Evolutionary conservation across 2,797 vertebrate genomes (phyloP), one percentile per base, ranked within the genome.

Genomic region (Catostomus latipinnis): DNA sequence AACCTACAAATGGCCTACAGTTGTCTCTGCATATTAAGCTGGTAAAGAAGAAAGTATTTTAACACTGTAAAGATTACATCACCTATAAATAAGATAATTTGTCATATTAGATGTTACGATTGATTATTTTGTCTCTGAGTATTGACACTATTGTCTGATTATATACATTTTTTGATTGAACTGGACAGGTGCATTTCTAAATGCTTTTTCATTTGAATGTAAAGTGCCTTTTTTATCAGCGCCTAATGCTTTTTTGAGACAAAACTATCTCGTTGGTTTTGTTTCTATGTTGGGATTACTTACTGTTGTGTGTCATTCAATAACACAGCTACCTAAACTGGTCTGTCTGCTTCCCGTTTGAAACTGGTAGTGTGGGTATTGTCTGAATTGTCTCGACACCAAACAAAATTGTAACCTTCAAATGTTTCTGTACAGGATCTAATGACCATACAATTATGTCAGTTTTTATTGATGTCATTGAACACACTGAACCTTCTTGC

Each of bases 261-360:
- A 6, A 61, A 62, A 62, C 45, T 9, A 43, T 77, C 18, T 77
- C 22, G 12, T 18, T 22, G 57, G 57, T 2, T 22, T 2, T 10
- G 18, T 7, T n/a, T 62, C 67, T 54, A 12, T 1, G 56, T 50
- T 45, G 66, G 16, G n/a, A 12, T 52, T 1, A 1, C 66, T 78
- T 65, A 54, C 34, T 10, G 7, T 34, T 63, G 22, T 62, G 48
- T 34, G 11, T 56, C 58, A 46, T 71, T 78, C 60, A 78, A 14
- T 78, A 68, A 56, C 60, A 79, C 69, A 12, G 10, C 10, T 57
- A 65, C 52, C 60, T 79, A 58, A 63, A 71, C 14, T 70, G 54
- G 66, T 62, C 65, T n/a, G 48, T 63, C 16, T 65, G 57, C 34
- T 78, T 63, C 63, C 58, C 11, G 11, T 68, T 56, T 63, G 52